Evolutionary conservation across 2,888 invertebrate species (phyloP).

Genomic region (Syrphus vitripennis): DNA sequence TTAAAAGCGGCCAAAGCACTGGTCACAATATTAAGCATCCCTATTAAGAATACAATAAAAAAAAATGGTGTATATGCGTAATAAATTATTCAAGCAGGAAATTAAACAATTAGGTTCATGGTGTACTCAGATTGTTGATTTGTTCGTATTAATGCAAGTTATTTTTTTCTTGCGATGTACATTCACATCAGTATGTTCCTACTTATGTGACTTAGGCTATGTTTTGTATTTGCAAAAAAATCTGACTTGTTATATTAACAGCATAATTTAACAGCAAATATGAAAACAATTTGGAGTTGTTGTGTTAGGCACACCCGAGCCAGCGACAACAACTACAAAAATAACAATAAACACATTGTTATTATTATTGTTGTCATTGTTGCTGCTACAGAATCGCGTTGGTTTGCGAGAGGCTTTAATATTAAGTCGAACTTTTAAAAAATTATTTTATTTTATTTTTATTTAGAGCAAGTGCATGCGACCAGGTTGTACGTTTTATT

Average conservation of each 20-base stretch:
- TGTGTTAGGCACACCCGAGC: too few species aligned
- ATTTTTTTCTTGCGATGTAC: background rate
- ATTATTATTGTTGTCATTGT: too few species aligned
- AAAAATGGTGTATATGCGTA: background rate
- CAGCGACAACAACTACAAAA: too few species aligned
- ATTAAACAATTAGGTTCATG: slow-evolving; percentile 10
- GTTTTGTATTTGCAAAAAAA: background rate
- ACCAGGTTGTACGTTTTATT: background rate
- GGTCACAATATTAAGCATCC: background rate
- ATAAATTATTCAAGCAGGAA: slow-evolving; percentile 4
- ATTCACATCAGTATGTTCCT: too few species aligned
- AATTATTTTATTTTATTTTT: too few species aligned
- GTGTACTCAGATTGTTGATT: background rate
- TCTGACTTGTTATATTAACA: background rate
- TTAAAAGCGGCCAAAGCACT: background rate
- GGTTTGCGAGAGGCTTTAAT: too few species aligned
- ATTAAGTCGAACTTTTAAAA: too few species aligned
- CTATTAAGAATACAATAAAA: background rate
- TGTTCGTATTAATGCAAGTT: background rate
- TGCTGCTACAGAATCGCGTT: too few species aligned
- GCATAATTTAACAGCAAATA: too few species aligned
- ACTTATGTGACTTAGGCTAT: background rate
- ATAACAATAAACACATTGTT: too few species aligned
- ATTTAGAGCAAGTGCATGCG: background rate
- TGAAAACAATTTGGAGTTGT: too few species aligned